These are phyloP conservation scores for Phrynocephalus guinanensis DNA, from an alignment of 2,797 vertebrate genomes.

Conservation along the genomic window DNA sequence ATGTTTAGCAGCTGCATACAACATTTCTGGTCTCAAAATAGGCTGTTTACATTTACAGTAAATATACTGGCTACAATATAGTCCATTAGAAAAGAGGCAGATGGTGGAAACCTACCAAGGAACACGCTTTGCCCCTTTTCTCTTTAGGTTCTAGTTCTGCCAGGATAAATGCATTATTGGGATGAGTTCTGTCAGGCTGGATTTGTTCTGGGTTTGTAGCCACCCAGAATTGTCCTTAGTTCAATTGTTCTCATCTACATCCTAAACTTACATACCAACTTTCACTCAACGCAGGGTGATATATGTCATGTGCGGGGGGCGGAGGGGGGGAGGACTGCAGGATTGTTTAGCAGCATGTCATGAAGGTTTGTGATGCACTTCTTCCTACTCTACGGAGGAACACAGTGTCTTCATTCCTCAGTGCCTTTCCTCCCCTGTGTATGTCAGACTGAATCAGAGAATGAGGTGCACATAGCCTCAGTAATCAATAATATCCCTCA, in stretches of 20 bases:
- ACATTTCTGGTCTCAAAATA: conserved; percentile 70
- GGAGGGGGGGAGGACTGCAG: neutral
- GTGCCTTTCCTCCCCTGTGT: neutral
- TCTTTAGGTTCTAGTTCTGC: conserved; percentile 13
- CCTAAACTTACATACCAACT: neutral
- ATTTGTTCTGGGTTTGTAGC: neutral
- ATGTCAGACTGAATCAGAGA: neutral
- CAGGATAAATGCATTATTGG: neutral
- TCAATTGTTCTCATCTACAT: neutral
- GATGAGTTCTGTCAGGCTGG: neutral
- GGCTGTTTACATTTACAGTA: conserved; percentile 69
- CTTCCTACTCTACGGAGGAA: too few relatives aligned
- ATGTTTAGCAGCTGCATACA: conserved; percentile 63
- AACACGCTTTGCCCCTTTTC: neutral
- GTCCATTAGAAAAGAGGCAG: conserved; percentile 59
- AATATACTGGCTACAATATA: conserved; percentile 59
- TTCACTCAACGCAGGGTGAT: neutral
- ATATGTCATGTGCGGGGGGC: neutral
- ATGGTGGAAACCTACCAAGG: conserved; percentile 40
- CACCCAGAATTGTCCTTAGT: neutral
- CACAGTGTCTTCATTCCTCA: neutral
- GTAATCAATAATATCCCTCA: neutral
- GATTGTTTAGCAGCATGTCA: neutral
- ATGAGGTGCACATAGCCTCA: neutral
- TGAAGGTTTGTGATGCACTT: neutral